Percentiles rank a stretch among this genome's conserved stretches.
Conservation (phyloP, 1,140 invertebrate species). For the Drosophila ananassae region DNA sequence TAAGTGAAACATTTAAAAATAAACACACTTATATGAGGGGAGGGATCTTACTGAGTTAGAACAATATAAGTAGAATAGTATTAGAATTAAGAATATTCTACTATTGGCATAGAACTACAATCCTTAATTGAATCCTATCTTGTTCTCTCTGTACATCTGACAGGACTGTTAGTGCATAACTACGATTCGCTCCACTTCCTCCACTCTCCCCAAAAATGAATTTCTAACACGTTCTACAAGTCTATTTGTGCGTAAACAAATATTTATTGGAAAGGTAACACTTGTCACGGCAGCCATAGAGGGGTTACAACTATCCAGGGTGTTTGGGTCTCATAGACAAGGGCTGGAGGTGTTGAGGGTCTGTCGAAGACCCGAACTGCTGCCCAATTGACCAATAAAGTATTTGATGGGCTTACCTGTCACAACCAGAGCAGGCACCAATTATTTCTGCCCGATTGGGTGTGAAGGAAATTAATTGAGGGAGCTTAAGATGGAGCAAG, state of each 20-base stretch:
- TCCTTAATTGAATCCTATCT: not conserved
- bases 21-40: too few species aligned
- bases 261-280: conserved; percentile 82
- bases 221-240: conserved; percentile 69
- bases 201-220: conserved; percentile 33
- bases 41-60: too few species aligned
- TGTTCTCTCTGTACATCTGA: conserved; percentile 11
- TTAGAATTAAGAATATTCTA: too few species aligned
- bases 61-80: too few species aligned
- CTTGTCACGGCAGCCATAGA: conserved; percentile 48
- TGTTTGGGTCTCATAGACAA: not conserved
- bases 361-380: conserved; percentile 37
- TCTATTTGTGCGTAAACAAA: conserved; percentile 81
- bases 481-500: not conserved
- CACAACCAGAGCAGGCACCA: conserved; percentile 29
- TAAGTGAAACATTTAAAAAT: not conserved
- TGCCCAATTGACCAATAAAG: conserved; percentile 79
- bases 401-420: conserved; percentile 39
- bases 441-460: conserved; percentile 60
- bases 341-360: not conserved
- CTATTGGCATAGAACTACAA: too few species aligned
- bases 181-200: conserved; percentile 63
- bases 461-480: conserved; percentile 16
- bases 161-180: conserved; percentile 29
- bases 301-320: conserved; percentile 20